Conservation (phyloP, 2,797 vertebrate species). For the Rhinophrynus dorsalis region DNA sequence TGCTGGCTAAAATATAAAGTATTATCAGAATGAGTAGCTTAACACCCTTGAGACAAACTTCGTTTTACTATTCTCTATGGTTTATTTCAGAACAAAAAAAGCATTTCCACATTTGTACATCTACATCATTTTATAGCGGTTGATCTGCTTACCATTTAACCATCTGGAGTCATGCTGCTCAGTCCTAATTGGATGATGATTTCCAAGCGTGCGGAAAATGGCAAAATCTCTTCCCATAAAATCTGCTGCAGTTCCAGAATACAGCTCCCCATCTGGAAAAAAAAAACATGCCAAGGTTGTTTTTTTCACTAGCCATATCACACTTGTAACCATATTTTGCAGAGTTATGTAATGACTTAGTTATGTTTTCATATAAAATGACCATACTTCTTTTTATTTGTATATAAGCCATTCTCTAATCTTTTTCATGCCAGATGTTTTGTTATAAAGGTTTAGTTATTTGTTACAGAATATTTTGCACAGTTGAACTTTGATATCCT, state of each 20-base stretch:
- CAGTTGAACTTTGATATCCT: slow-evolving; percentile 1
- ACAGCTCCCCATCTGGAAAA: slow-evolving; percentile 89
- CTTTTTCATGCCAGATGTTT: slow-evolving; percentile 6
- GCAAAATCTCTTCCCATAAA: slow-evolving; percentile 98
- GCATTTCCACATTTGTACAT: slow-evolving; percentile 30
- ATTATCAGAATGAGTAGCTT: too few species aligned
- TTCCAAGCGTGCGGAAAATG: slow-evolving; percentile 94
- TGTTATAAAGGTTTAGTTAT: neutral
- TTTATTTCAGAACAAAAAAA: slow-evolving; percentile 29
- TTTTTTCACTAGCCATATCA: slow-evolving; percentile 9
- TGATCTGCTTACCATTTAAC: slow-evolving; percentile 86
- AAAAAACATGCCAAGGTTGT: slow-evolving; percentile 11
- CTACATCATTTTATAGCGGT: slow-evolving; percentile 39
- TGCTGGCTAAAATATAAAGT: too few species aligned
- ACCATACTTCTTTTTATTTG: slow-evolving; percentile 3
- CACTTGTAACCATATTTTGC: neutral
- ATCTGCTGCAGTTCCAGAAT: slow-evolving; percentile 95
- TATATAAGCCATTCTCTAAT: slow-evolving; percentile 12
- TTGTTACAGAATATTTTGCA: slow-evolving; percentile 1
- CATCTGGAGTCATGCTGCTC: slow-evolving; percentile 97
- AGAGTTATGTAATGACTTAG: neutral
- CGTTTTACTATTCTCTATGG: slow-evolving; percentile 7
- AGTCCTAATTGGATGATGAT: slow-evolving; percentile 94
- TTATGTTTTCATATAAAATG: slow-evolving; percentile 28
- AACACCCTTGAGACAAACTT: too few species aligned